These are phyloP conservation scores for Turdus rufiventris DNA, from an alignment of 2,113 vertebrate species.

Conservation along the genomic window DNA sequence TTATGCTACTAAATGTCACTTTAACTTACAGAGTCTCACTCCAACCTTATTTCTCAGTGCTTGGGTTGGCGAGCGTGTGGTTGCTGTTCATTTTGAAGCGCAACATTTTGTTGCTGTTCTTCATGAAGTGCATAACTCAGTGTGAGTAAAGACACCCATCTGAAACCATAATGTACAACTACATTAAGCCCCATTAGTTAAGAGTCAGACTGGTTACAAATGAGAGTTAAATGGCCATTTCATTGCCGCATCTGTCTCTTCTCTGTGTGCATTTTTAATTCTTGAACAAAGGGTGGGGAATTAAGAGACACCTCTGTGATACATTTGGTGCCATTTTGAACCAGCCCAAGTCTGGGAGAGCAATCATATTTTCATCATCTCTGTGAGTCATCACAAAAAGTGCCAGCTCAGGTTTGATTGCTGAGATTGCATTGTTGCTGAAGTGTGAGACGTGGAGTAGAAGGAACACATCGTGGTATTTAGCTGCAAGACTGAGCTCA, in stretches of 20 bases:
- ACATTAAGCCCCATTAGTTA: constrained; percentile 12
- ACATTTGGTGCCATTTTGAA: not conserved
- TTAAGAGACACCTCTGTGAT: not conserved
- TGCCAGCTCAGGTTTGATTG: constrained; percentile 27
- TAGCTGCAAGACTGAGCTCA: constrained; percentile 12
- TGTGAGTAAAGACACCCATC: not conserved
- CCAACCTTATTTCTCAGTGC: not conserved
- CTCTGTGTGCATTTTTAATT: not conserved
- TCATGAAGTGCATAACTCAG: not conserved
- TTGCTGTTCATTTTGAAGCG: not conserved
- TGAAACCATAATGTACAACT: not conserved
- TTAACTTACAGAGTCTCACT: constrained; percentile 8
- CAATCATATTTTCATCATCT: constrained; percentile 8
- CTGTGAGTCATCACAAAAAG: constrained; percentile 1
- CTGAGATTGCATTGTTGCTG: not conserved
- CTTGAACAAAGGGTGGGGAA: constrained; percentile 18
- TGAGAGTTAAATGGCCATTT: not conserved
- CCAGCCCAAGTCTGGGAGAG: not conserved
- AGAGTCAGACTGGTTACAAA: not conserved
- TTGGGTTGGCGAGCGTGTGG: accelerated
- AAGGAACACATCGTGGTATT: not conserved
- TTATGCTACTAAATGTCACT: constrained; percentile 26
- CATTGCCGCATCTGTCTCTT: not conserved
- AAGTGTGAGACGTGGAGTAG: not conserved
- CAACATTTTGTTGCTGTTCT: not conserved